Conservation (phyloP, 2,888 invertebrate genomes). For the Artemia sinica region DNA sequence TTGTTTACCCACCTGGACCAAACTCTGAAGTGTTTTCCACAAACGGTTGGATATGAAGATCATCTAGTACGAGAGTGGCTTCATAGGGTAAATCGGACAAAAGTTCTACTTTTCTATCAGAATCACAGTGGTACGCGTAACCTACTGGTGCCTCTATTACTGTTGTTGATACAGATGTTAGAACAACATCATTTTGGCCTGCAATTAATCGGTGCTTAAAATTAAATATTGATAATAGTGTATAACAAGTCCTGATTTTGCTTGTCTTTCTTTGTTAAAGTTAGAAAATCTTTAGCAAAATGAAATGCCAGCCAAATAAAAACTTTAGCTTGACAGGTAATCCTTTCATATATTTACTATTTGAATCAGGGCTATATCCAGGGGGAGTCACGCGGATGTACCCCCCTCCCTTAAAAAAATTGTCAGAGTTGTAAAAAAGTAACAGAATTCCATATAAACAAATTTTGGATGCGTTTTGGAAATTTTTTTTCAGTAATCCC, state of each 20-base stretch:
- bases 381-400: too few relatives aligned
- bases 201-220: conserved; percentile 27
- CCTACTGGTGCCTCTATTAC: conserved; percentile 49
- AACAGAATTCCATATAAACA: too few relatives aligned
- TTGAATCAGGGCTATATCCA: too few relatives aligned
- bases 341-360: too few relatives aligned
- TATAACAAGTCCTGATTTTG: too few relatives aligned
- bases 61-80: conserved; percentile 46
- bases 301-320: too few relatives aligned
- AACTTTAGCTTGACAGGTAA: too few relatives aligned
- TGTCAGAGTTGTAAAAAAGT: too few relatives aligned
- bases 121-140: conserved; percentile 57
- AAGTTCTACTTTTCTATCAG: conserved; percentile 43
- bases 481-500: too few relatives aligned
- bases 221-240: too few relatives aligned
- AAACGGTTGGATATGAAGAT: conserved; percentile 65
- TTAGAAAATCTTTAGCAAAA: neutral
- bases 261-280: conserved; percentile 18
- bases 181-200: conserved; percentile 1
- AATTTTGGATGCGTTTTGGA: too few relatives aligned
- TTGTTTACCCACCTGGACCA: conserved; percentile 36
- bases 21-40: conserved; percentile 62
- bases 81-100: conserved; percentile 33
- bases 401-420: too few relatives aligned
- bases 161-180: conserved; percentile 44